Percentiles rank a stretch among this genome's conserved stretches.
These are phyloP conservation scores for Odocoileus hemionus DNA, from an alignment of 2,113 vertebrate genomes.

Conservation along the genomic window DNA sequence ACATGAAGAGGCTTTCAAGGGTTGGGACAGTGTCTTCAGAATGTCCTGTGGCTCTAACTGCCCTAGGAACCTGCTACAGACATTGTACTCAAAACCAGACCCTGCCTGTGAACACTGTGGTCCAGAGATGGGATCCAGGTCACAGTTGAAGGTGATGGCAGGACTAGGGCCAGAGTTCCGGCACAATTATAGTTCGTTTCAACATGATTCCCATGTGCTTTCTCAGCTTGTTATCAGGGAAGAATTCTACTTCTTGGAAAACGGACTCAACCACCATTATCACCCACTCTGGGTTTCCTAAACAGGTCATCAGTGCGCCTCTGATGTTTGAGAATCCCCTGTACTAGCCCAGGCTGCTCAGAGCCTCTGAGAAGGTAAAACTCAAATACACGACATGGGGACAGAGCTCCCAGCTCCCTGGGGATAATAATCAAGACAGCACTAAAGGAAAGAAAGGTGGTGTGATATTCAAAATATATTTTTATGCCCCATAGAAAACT, in stretches of 20 bases:
- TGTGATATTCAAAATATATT: background rate
- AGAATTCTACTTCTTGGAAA: conserved; percentile 22
- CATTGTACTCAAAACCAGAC: background rate
- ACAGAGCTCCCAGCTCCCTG: background rate
- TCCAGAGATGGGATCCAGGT: background rate
- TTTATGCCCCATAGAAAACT: background rate
- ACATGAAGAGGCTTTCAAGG: background rate
- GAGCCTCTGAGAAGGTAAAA: background rate
- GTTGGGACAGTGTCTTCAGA: background rate
- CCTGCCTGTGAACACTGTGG: background rate
- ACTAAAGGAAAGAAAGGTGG: background rate
- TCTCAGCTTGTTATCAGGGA: background rate
- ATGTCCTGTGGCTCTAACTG: background rate
- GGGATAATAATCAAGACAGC: background rate
- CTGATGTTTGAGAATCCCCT: background rate
- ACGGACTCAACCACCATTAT: background rate
- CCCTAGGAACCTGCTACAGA: background rate
- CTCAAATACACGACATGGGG: background rate
- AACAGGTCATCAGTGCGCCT: background rate
- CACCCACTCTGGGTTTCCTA: background rate
- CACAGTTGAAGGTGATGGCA: background rate
- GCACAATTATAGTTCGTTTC: background rate
- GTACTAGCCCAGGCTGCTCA: background rate
- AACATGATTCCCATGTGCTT: background rate
- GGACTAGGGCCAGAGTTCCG: background rate